phyloP scores from a whole-genome alignment of 2,797 vertebrate species.

The Semotilus atromaculatus region DNA sequence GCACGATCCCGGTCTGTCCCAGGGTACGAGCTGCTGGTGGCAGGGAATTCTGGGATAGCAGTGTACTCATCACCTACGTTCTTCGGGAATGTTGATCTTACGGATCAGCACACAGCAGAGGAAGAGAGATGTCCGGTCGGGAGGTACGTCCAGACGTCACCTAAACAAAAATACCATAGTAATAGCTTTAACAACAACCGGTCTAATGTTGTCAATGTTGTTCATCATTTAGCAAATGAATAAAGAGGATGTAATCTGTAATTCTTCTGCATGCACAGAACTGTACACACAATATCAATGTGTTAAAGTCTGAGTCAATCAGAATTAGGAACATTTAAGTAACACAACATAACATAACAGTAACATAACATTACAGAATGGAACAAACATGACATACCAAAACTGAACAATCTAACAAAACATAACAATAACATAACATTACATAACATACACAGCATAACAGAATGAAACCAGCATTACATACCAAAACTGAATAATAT shows the following conservation, averaged over 20 bases:
- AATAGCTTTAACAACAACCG: neutral
- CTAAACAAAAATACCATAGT: neutral
- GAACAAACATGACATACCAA: neutral
- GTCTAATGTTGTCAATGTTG: neutral
- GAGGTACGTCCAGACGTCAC: conserved; percentile 64
- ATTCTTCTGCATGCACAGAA: neutral
- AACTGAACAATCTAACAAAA: neutral
- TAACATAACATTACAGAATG: neutral
- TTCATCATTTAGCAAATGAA: neutral
- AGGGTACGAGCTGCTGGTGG: conserved; percentile 74
- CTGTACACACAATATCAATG: neutral
- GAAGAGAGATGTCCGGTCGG: conserved; percentile 74
- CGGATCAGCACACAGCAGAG: conserved; percentile 11
- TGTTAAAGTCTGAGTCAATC: no score
- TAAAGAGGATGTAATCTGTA: neutral
- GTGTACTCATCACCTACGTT: conserved; percentile 76
- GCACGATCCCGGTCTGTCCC: conserved; percentile 58
- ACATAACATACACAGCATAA: neutral
- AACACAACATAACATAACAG: neutral
- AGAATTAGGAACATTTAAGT: no score
- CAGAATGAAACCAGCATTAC: neutral
- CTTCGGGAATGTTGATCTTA: conserved; percentile 66
- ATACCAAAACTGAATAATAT: neutral
- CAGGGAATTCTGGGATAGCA: conserved; percentile 71
- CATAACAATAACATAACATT: neutral